A percentile compares a stretch with the other conserved stretches of the same genome.
phyloP scores from a whole-genome alignment of 2,888 invertebrate genomes.

The Eupithecia tripunctaria region DNA sequence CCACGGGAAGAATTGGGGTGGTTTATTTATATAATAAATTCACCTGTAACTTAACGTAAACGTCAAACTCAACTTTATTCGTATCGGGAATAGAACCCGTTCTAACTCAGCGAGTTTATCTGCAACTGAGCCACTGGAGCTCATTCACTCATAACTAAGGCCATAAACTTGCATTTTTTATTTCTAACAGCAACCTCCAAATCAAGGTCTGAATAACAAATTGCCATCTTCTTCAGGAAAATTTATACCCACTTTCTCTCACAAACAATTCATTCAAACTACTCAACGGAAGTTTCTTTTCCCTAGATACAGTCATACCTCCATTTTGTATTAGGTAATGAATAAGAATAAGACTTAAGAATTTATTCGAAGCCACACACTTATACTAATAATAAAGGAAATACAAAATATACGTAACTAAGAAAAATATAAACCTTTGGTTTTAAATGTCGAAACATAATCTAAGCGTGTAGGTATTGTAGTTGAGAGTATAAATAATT shows the following conservation, averaged over 20 bases:
- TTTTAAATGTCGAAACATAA: too few species aligned
- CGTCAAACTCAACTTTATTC: too few species aligned
- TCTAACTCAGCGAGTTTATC: neutral
- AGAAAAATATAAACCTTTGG: too few species aligned
- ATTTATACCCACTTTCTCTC: neutral
- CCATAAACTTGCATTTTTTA: neutral
- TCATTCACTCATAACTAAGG: neutral
- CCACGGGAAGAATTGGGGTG: too few species aligned
- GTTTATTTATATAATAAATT: too few species aligned
- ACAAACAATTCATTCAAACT: neutral
- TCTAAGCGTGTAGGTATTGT: too few species aligned
- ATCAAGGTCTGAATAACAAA: slow-evolving; percentile 4
- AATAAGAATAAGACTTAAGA: too few species aligned
- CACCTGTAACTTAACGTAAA: too few species aligned
- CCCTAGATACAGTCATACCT: neutral
- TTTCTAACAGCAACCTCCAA: neutral
- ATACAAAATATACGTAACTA: too few species aligned
- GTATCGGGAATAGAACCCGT: neutral
- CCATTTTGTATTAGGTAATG: neutral
- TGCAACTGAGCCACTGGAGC: neutral
- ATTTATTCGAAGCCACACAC: too few species aligned
- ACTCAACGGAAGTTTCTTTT: neutral
- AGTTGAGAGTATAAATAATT: too few species aligned
- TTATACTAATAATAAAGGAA: too few species aligned
- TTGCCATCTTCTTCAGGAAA: neutral